Conservation (phyloP, 2,113 vertebrate species). For the Prunella himalayana region DNA sequence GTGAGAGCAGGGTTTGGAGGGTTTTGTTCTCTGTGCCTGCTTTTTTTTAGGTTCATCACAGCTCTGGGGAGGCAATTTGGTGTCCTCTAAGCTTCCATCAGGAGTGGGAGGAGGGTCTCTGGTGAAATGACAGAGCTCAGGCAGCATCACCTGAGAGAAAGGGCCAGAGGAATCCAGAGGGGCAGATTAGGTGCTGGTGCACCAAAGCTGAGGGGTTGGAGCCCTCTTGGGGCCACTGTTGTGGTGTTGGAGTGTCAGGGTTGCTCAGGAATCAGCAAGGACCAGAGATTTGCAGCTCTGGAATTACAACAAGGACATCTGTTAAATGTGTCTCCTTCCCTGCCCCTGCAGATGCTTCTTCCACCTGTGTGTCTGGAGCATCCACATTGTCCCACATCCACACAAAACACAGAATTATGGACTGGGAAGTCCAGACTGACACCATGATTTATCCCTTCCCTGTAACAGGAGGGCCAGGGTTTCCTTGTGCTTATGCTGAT, state of each 20-base stretch:
- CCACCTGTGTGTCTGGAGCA: background rate
- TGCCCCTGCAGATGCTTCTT: background rate
- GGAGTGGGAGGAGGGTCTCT: background rate
- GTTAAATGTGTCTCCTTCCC: background rate
- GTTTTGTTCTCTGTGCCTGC: background rate
- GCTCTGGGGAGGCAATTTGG: background rate
- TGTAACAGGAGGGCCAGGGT: background rate
- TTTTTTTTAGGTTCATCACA: background rate
- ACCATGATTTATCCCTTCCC: background rate
- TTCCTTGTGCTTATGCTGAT: background rate
- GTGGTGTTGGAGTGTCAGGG: background rate
- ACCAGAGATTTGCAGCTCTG: background rate
- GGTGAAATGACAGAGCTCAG: background rate
- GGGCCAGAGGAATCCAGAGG: background rate
- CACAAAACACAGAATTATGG: background rate
- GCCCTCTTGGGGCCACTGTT: background rate
- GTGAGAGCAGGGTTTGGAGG: background rate
- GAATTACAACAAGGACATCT: background rate
- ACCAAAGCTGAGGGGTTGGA: fast-evolving
- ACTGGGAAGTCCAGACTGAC: background rate
- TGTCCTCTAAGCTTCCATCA: background rate
- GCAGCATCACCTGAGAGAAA: background rate
- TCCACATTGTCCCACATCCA: background rate
- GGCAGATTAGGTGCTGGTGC: background rate
- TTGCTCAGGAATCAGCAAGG: background rate